Evolutionary conservation across 2,888 invertebrate species (phyloP), one percentile per base, ranked within the genome.

Genomic region (Drosophila stalkeri): DNA sequence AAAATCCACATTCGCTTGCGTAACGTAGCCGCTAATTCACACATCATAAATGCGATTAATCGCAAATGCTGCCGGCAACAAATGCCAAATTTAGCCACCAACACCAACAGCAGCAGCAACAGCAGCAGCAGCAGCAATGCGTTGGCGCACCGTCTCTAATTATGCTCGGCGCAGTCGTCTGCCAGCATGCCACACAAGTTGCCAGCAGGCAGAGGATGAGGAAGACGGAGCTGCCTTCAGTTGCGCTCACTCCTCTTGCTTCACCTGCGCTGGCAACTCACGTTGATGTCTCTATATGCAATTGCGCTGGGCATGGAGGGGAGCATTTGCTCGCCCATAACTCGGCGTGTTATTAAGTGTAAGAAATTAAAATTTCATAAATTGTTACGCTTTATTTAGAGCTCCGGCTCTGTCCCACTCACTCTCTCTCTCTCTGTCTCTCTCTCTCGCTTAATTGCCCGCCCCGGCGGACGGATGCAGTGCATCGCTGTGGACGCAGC

Each of bases 341-440:
- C 72, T 82, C 72, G 83, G 64, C 89, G 87, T 86, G 75, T 86
- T 86, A 86, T 86, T 86, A 89, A 86, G 85, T 86, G 85, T 80
- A 86, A 76, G 67, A 86, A 86, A 86, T 86, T 86, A 87, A 80
- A 84, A 85, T 85, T 85, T 89, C 89, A 85, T 85, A 85, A 85
- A 85, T 85, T 89, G 84, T 67, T 89, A 89, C 77, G 89, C 72
- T 89, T 86, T 89, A 85, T 85, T 85, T 85, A 86, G 87, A 86
- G 84, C 84, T 65, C 43, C 60, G 60, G 64, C n/a, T 18, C 18
- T 18, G 1, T 12, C n/a, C n/a, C n/a, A n/a, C n/a, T n/a, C n/a
- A n/a, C 18, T 0, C 61, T 0, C 47, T 27, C 46, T 14, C 52
- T 20, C 18, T 18, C 18, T 18, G 1, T 12, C 18, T 0, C 61